phyloP scores from a whole-genome alignment of 2,113 vertebrate genomes.

The Sceloporus undulatus region DNA sequence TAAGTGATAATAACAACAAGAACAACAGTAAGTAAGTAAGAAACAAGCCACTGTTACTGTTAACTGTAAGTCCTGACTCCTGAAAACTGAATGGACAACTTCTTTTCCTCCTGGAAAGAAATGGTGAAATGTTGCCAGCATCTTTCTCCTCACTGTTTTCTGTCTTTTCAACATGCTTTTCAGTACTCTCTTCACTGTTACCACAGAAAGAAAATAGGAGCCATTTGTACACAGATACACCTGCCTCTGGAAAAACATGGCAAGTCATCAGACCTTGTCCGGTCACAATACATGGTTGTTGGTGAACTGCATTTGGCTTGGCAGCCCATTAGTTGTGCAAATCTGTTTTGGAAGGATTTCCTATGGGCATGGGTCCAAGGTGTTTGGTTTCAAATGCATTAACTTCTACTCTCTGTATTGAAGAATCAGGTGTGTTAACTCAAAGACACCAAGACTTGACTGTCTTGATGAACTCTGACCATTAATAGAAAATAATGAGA shows the following conservation, averaged over 20 bases:
- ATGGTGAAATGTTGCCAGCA: background rate
- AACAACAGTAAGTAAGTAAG: background rate
- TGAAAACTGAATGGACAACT: background rate
- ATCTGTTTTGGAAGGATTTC: background rate
- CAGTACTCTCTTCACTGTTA: background rate
- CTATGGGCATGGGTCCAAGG: background rate
- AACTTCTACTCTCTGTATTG: background rate
- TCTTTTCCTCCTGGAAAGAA: background rate
- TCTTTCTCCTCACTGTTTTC: no score
- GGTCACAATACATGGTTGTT: background rate
- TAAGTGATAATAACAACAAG: no score
- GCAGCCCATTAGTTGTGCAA: background rate
- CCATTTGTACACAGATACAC: background rate
- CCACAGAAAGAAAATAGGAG: background rate
- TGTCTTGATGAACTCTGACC: background rate
- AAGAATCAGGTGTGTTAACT: slow-evolving; percentile 2
- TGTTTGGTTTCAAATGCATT: background rate
- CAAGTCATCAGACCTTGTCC: background rate
- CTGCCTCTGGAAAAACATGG: background rate
- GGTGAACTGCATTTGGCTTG: background rate
- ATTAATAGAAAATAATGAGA: background rate
- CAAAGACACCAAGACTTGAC: background rate
- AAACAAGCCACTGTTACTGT: background rate
- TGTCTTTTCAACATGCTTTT: background rate
- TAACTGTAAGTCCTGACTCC: background rate